Evolutionary conservation across 2,113 vertebrate genomes (phyloP).

Genomic region (Hemichromis elongatus): DNA sequence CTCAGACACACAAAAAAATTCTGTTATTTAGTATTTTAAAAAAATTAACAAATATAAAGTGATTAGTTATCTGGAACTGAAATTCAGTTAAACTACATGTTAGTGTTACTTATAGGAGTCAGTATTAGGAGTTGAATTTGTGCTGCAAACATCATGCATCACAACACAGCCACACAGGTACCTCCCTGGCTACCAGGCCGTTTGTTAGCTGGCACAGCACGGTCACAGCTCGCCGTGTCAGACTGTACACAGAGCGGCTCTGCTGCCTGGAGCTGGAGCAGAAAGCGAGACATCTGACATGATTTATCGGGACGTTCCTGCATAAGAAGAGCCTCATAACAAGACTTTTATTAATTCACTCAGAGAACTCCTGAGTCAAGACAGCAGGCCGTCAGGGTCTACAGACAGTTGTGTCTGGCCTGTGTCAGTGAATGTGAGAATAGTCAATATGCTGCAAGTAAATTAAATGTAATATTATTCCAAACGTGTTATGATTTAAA

Average conservation of each 20-base stretch:
- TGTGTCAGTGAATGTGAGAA: neutral
- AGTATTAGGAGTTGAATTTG: neutral
- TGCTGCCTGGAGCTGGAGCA: slow-evolving; percentile 47
- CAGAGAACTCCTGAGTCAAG: neutral
- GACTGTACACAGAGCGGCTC: slow-evolving; percentile 9
- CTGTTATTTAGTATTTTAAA: neutral
- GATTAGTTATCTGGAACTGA: accelerated
- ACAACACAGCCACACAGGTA: slow-evolving; percentile 16
- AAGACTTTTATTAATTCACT: neutral
- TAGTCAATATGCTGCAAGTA: neutral
- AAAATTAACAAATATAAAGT: neutral
- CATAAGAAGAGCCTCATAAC: neutral
- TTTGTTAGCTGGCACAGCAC: slow-evolving; percentile 35
- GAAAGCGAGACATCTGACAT: slow-evolving; percentile 33
- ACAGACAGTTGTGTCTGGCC: neutral
- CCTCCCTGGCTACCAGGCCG: slow-evolving; percentile 48
- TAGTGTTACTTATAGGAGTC: neutral
- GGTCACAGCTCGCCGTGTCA: slow-evolving; percentile 19
- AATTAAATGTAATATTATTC: neutral
- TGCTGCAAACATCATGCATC: neutral
- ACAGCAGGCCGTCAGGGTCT: neutral
- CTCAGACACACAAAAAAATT: neutral
- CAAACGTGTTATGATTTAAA: neutral
- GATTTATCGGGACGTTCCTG: neutral
- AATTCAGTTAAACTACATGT: neutral